These are phyloP conservation scores for Rostratula benghalensis DNA, from an alignment of 2,113 vertebrate species.

Conservation along the genomic window DNA sequence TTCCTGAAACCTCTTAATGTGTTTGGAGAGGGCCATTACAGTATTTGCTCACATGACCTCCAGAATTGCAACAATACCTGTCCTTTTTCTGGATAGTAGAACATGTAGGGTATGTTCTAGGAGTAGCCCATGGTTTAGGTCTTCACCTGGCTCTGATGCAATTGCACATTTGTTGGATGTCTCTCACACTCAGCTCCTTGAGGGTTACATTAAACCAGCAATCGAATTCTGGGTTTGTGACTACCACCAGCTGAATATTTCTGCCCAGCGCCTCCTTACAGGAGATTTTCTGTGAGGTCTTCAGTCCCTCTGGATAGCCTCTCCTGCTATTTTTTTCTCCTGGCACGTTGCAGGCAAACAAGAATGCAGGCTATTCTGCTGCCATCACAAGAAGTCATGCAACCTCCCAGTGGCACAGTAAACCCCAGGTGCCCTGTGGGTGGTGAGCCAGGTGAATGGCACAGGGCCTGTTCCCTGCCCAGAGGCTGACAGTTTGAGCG, in stretches of 20 bases:
- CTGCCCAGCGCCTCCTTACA: background rate
- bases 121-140: background rate
- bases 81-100: background rate
- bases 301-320: background rate
- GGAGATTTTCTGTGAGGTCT: background rate
- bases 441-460: background rate
- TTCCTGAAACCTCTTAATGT: background rate
- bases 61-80: background rate
- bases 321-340: background rate
- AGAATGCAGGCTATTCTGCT: background rate
- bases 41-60: background rate
- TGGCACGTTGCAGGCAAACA: background rate
- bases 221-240: background rate
- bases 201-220: background rate
- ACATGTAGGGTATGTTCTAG: fast-evolving
- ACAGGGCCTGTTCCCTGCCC: background rate
- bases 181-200: background rate
- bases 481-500: background rate
- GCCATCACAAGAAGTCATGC: background rate
- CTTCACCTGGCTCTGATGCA: background rate
- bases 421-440: background rate
- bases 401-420: background rate
- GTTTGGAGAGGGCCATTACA: background rate
- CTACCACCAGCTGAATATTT: background rate
- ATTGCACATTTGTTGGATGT: background rate